These are phyloP conservation scores for Netelia melanura DNA, from an alignment of 2,888 invertebrate genomes.

Conservation along the genomic window DNA sequence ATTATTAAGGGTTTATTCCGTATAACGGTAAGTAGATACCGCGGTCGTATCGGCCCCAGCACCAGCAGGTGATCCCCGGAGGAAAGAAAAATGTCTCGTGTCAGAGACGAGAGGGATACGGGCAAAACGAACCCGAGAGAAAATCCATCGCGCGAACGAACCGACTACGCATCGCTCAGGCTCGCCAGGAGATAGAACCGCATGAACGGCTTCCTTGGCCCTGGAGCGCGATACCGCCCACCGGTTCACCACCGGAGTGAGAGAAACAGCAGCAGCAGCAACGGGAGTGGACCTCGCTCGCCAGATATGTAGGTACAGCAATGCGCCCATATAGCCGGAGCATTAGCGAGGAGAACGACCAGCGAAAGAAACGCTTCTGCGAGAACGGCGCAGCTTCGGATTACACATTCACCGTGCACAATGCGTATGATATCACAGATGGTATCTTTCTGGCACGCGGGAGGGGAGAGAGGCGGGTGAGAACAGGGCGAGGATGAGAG, in stretches of 20 bases:
- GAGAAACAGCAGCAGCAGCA: constrained; percentile 35
- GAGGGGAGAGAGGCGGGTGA: constrained; percentile 14
- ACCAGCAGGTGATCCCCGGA: constrained; percentile 33
- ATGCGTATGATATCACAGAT: constrained; percentile 70
- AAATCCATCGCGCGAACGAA: constrained; percentile 41
- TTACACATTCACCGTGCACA: constrained; percentile 73
- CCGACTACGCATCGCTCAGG: constrained; percentile 59
- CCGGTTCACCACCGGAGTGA: constrained; percentile 51
- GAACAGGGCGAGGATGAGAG: background rate
- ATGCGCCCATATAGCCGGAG: constrained; percentile 57
- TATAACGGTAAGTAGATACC: background rate
- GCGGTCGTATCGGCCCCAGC: constrained; percentile 9
- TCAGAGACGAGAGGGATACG: background rate
- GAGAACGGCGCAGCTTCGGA: constrained; percentile 66
- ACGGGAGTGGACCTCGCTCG: constrained; percentile 20
- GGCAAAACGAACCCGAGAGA: constrained; percentile 40
- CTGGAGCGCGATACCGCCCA: constrained; percentile 68
- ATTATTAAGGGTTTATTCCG: too few species aligned
- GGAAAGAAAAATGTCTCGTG: constrained; percentile 29
- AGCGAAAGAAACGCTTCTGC: constrained; percentile 67
- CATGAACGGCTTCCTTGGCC: constrained; percentile 63
- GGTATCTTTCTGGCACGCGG: constrained; percentile 59
- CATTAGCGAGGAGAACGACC: constrained; percentile 57
- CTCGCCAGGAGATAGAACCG: constrained; percentile 53
- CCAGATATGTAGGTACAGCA: constrained; percentile 51